Evolutionary conservation across 2,113 vertebrate species (phyloP).

Genomic region (Dryoscopus gambensis): DNA sequence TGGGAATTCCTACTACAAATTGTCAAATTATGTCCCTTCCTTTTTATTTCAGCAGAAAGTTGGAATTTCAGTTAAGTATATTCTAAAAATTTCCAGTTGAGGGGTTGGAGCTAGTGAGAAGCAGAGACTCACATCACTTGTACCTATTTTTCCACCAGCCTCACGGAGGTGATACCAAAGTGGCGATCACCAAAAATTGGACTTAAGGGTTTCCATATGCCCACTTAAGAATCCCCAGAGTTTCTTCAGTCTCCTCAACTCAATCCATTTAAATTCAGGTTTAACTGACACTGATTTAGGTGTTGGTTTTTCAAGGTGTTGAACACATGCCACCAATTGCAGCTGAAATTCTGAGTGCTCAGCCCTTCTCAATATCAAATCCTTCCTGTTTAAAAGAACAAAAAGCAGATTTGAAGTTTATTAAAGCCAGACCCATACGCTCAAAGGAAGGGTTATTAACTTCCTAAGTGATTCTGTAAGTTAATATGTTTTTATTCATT

Average conservation of each 20-base stretch:
- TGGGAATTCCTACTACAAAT: not conserved
- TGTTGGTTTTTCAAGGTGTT: constrained; percentile 6
- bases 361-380: not conserved
- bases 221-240: not conserved
- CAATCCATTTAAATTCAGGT: not conserved
- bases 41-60: not conserved
- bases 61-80: not conserved
- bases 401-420: constrained; percentile 20
- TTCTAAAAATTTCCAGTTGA: not conserved
- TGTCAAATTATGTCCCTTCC: not conserved
- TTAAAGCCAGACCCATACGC: constrained; percentile 15
- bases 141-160: not conserved
- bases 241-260: not conserved
- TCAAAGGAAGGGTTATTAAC: constrained; percentile 23
- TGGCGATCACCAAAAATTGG: not conserved
- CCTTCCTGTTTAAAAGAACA: constrained; percentile 7
- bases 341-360: not conserved
- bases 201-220: constrained; percentile 16
- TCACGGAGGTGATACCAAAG: not conserved
- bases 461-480: constrained; percentile 8
- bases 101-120: not conserved
- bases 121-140: not conserved
- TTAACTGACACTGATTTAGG: not conserved
- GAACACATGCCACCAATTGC: not conserved
- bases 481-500: constrained; percentile 20